Evolutionary conservation across 2,797 vertebrate species (phyloP).

Genomic region (Pseudomugil gertrudae): DNA sequence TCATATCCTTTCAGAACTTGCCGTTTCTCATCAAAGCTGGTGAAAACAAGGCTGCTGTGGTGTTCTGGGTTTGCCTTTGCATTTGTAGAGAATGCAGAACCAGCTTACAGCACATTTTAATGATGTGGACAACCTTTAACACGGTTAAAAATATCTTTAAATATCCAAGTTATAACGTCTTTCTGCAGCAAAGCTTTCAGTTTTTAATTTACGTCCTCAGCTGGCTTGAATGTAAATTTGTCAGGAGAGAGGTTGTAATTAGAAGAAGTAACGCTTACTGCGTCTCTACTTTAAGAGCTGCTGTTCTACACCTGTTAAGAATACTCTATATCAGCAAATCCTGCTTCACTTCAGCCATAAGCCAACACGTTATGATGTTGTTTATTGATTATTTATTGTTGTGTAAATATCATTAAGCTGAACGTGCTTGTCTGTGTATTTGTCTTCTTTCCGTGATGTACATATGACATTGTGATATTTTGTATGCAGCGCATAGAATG

Average conservation of each 20-base stretch:
- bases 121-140: conserved; percentile 1
- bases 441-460: conserved; percentile 80
- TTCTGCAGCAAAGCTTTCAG: conserved; percentile 39
- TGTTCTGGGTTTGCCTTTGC: conserved; percentile 30
- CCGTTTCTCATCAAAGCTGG: conserved; percentile 59
- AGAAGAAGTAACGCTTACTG: conserved; percentile 28
- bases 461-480: conserved; percentile 81
- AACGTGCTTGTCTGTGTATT: conserved; percentile 67
- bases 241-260: conserved; percentile 26
- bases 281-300: no score
- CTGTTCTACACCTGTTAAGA: conserved; percentile 41
- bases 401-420: conserved; percentile 68
- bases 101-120: conserved; percentile 25
- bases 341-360: conserved; percentile 54
- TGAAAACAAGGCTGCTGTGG: conserved; percentile 33
- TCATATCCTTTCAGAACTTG: conserved; percentile 48
- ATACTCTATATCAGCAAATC: conserved; percentile 45
- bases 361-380: conserved; percentile 55
- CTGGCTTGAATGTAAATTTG: conserved; percentile 68
- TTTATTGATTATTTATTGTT: conserved; percentile 59
- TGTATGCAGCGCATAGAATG: conserved; percentile 75
- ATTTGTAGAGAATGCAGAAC: conserved; percentile 33
- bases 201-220: conserved; percentile 41
- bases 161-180: conserved; percentile 31
- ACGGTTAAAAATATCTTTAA: conserved; percentile 1